Percentiles rank a stretch among this genome's conserved stretches.
Conservation (phyloP, 2,113 vertebrate genomes). For the Neogobius melanostomus region DNA sequence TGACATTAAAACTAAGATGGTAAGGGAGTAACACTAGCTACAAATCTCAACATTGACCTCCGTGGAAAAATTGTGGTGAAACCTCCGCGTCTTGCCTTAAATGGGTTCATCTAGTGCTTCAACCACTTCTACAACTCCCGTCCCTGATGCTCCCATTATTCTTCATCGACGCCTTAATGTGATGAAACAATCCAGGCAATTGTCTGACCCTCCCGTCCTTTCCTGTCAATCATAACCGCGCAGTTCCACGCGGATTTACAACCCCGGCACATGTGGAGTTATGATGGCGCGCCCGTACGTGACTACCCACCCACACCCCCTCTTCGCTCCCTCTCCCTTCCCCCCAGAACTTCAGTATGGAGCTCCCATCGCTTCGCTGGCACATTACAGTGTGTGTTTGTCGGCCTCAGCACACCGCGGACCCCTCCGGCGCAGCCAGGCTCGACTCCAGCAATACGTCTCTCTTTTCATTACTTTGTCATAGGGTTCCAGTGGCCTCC, state of each 20-base stretch:
- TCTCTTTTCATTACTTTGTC: slow-evolving; percentile 74
- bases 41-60: no score
- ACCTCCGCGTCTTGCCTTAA: no score
- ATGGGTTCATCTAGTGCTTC: no score
- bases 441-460: slow-evolving; percentile 65
- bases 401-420: slow-evolving; percentile 61
- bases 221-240: slow-evolving; percentile 1
- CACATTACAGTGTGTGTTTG: slow-evolving; percentile 74
- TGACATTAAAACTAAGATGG: no score
- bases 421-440: slow-evolving; percentile 42
- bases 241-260: not conserved
- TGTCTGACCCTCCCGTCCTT: not conserved
- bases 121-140: no score
- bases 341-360: slow-evolving; percentile 54
- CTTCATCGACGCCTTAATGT: no score
- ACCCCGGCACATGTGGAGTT: slow-evolving; percentile 1
- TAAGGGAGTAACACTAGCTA: no score
- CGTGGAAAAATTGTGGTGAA: no score
- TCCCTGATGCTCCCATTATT: no score
- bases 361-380: slow-evolving; percentile 47
- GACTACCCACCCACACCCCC: slow-evolving; percentile 9
- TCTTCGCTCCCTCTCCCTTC: slow-evolving; percentile 11
- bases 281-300: not conserved
- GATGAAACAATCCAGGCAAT: not conserved
- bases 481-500: slow-evolving; percentile 66